phyloP scores from a whole-genome alignment of 2,797 vertebrate species.

The Hoplostethus atlanticus region DNA sequence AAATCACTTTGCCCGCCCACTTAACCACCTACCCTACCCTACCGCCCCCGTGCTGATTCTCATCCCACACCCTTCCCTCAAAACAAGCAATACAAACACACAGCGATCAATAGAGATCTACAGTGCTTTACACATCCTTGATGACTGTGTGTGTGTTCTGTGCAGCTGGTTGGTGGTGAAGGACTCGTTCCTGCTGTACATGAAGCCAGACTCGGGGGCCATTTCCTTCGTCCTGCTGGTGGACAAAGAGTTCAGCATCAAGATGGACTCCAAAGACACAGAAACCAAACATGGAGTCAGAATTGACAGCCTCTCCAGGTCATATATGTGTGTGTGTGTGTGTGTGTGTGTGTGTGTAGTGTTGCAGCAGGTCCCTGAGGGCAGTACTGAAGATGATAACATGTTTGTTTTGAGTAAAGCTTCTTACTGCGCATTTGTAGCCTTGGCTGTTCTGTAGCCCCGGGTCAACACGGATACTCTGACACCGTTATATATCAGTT shows the following conservation, averaged over 20 bases:
- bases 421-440: too few relatives aligned
- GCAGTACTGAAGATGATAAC: too few relatives aligned
- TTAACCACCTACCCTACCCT: constrained; percentile 44
- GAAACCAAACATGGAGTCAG: constrained; percentile 93
- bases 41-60: constrained; percentile 36
- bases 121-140: not conserved
- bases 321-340: not conserved
- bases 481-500: too few relatives aligned
- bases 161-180: constrained; percentile 89
- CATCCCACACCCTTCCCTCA: constrained; percentile 66
- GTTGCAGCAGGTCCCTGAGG: too few relatives aligned
- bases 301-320: constrained; percentile 95
- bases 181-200: constrained; percentile 95
- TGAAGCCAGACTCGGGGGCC: constrained; percentile 93
- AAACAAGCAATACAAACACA: constrained; percentile 39
- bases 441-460: too few relatives aligned
- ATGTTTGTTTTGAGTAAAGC: not conserved
- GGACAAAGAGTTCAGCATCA: constrained; percentile 94
- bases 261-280: constrained; percentile 94
- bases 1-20: constrained; percentile 52
- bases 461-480: too few relatives aligned
- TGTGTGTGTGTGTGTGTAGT: not conserved
- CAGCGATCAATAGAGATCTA: constrained; percentile 14
- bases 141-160: not conserved
- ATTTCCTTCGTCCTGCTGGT: constrained; percentile 94